Base-by-base conservation (phyloP, 2,888 invertebrate genomes). In the Polietes domitor region DNA sequence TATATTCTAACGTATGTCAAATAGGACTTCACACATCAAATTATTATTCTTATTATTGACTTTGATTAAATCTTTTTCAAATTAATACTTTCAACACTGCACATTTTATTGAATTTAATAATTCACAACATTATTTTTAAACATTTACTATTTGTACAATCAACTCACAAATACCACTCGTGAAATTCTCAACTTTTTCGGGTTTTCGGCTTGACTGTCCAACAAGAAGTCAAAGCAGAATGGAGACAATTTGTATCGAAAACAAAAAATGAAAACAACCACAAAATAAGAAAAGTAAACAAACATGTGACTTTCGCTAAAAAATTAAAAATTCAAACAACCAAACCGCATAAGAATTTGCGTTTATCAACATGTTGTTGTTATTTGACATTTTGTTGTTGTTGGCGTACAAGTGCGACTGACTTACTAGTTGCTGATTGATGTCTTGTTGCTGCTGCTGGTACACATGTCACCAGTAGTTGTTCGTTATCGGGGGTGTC, bases 231-330 rank as follows among this genome's bases (percentile, higher is more conserved):
- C 10, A 6, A 76, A 55, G 7, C 53, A 73, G 63, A 61, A 76
- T 21, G 53, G 61, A 37, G 32, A 65, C 24, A 32, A 61, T 24
- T 61, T 65, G 7, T 17, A 37, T 2, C 21, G 19, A 65, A 37
- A 47, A 47, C 47, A 47, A 47, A 47, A 47, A 32, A 32, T 9
- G 32, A 32, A n/a, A 15, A n/a, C 47, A 47, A 21, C n/a, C 21
- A 17, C 58, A 21, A 28, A 71, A 32, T 28, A 32, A 70, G 7
- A 61, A 76, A 65, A 21, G 55, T 17, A 53, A 72, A 55, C 43
- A 26, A 70, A 28, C 82, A 82, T 82, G 82, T 82, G 82, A 82
- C 73, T 77, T 70, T 61, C 37, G 71, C 53, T 37, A 50, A 28
- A 50, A 43, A 37, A 19, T 43, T 6, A 50, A 2, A 50, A 19